Evolutionary conservation across 2,113 vertebrate species (phyloP), one percentile per base, ranked within the genome.

Genomic region (Percina caprodes): DNA sequence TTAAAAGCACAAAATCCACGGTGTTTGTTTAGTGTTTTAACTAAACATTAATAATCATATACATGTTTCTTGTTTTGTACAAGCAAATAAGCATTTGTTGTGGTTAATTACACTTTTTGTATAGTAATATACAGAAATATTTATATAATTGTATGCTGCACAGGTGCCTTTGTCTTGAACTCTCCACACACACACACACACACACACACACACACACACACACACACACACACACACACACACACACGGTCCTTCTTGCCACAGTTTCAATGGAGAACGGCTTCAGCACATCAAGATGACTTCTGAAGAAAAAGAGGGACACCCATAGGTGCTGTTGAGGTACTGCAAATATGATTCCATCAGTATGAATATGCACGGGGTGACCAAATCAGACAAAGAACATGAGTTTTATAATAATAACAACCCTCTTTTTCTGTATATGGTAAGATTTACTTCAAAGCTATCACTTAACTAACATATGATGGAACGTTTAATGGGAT

Each of bases 251-350:
- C 67, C 80, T 39, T 61, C 79, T n/a, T 77, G 74, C 61, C 42
- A 42, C 61, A 70, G 51, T 15, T 0, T 30, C 45, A 69, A 66
- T 60, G 51, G 24, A 75, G 68, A 89, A 59, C 46, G 18, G 69
- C 45, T 67, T 46, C 65, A 79, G 74, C 39, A 26, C 18, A 13
- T 24, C 35, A 49, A 13, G 7, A 45, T 6, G 39, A 69, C 85
- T 94, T 89, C 59, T 87, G 82, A 95, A 96, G 95, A 94, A 95
- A 94, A 95, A 95, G 95, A 96, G 94, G 91, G 95, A 95, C 95
- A 95, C 93, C 95, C 87, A 93, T 89, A 89, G 95, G 94, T 84
- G 71, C 39, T 58, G 77, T 3, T 11, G 18, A 23, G 77, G 90
- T 90, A 96, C 92, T 96, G 91, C 94, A 93, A 0, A 68, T 46